These are phyloP conservation scores for Poecilia gillii DNA, from an alignment of 2,797 vertebrate genomes.

Conservation along the genomic window DNA sequence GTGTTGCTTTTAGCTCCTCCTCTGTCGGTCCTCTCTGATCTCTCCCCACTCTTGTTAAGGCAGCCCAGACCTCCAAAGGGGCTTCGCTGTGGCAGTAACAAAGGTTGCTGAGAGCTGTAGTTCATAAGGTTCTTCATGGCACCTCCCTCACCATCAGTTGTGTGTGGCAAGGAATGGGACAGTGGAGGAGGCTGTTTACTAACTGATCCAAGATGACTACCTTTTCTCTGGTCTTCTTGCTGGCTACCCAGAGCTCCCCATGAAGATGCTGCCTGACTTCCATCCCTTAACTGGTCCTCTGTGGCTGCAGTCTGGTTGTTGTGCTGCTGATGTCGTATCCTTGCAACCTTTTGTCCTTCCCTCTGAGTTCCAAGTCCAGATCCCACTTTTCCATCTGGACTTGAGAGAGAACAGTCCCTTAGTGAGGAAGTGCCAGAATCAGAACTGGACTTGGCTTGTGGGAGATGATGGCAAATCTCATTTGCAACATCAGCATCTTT, in stretches of 20 bases:
- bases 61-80: conserved; percentile 89
- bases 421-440: conserved; percentile 84
- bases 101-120: conserved; percentile 92
- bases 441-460: conserved; percentile 77
- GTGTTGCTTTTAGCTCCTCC: conserved; percentile 75
- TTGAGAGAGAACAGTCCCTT: conserved; percentile 76
- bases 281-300: conserved; percentile 80
- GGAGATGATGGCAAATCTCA: conserved; percentile 80
- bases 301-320: conserved; percentile 64
- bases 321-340: conserved; percentile 95
- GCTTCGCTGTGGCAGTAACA: conserved; percentile 88
- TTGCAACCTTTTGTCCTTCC: conserved; percentile 90
- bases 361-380: conserved; percentile 78
- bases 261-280: conserved; percentile 73
- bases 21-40: conserved; percentile 71
- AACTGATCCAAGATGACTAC: conserved; percentile 74
- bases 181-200: conserved; percentile 64
- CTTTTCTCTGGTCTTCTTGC: conserved; percentile 80
- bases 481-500: conserved; percentile 76
- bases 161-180: conserved; percentile 49
- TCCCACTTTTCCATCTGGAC: conserved; percentile 58
- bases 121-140: conserved; percentile 96
- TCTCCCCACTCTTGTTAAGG: conserved; percentile 86
- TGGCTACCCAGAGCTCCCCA: conserved; percentile 76
- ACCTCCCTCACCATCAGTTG: conserved; percentile 82